Evolutionary conservation across 2,797 vertebrate species (phyloP), one percentile per base, ranked within the genome.

Genomic region (Xenentodon cancila): DNA sequence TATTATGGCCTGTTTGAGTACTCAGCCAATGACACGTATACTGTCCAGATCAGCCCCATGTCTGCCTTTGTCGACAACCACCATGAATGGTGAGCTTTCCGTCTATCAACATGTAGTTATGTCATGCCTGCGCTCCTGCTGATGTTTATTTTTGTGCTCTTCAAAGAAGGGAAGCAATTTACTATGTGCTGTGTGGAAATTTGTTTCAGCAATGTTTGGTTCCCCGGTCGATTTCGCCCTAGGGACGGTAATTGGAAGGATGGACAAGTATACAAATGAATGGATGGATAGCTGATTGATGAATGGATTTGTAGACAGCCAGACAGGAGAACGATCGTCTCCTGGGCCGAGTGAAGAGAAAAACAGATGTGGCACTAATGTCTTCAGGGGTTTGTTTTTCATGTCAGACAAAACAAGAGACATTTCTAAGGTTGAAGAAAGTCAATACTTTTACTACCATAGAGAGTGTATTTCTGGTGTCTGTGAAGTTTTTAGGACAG

Each of bases 31-130:
- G 97, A 99, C 87, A 99, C 97, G 1, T 99, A 99, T 81, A 99
- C 97, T 44, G 97, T 99, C 76, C 97, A 99, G 90, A 99, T 99
- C 88, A 99, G 97, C 92, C 97, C 97, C 66, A 99, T 99, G 97
- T 99, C 97, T 68, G 97, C 97, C 68, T 99, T 99, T 43, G 97
- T 99, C 52, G 97, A 99, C 91, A 99, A 98, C 94, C 97, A 99
- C 82, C 97, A 99, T 3, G 97, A 99, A 77, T 99, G 97, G 97
- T 99, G 93, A 95, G 91, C 1, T 19, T n/a, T 30, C 52, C 18
- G 5, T 71, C 44, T 0, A 18, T 9, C 15, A 48, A 22, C 20
- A 22, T 12, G 20, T 22, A 7, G 12, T 47, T 11, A 21, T 13
- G 12, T 47, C 45, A 5, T 48, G 8, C 16, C 20, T 21, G 44